Conservation (phyloP, 1,140 invertebrate genomes). For the Tetragnatha versicolor region DNA sequence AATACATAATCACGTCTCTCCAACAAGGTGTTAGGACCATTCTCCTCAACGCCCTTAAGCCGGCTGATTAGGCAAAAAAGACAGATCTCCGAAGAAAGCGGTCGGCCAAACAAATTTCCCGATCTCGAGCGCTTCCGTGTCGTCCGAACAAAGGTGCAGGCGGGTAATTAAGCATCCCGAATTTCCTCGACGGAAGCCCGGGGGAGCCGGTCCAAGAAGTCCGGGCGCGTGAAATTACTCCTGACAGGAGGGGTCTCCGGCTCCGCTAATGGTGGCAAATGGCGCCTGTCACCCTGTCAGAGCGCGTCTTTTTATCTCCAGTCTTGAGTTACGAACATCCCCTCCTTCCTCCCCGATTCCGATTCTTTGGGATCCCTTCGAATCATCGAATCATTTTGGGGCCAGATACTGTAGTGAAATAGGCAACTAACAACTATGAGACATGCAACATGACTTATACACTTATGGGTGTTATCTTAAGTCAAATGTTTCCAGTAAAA, state of each 20-base stretch:
- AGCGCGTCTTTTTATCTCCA: slow-evolving; percentile 45
- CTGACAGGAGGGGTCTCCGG: slow-evolving; percentile 50
- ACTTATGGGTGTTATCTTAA: no score
- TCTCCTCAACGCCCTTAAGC: no score
- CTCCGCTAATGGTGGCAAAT: slow-evolving; percentile 53
- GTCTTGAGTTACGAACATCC: slow-evolving; percentile 17
- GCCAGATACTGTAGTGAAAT: no score
- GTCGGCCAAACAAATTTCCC: not conserved
- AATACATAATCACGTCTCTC: no score
- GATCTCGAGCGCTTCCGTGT: not conserved
- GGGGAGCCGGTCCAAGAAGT: slow-evolving; percentile 32
- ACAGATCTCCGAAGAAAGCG: not conserved
- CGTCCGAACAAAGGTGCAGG: slow-evolving; percentile 2
- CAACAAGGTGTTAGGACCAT: no score
- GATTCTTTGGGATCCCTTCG: no score
- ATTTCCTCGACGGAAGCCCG: slow-evolving; percentile 51
- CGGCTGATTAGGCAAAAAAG: no score
- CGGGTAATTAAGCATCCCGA: slow-evolving; percentile 46
- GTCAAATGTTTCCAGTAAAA: no score
- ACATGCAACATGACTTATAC: no score
- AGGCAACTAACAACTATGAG: no score
- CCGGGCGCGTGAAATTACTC: slow-evolving; percentile 49
- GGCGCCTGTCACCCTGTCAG: slow-evolving; percentile 50
- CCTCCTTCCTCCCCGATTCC: not conserved
- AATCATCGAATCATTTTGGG: no score